Base-by-base conservation (phyloP, 2,888 invertebrate genomes). In the Zygothrica quintamaculata region DNA sequence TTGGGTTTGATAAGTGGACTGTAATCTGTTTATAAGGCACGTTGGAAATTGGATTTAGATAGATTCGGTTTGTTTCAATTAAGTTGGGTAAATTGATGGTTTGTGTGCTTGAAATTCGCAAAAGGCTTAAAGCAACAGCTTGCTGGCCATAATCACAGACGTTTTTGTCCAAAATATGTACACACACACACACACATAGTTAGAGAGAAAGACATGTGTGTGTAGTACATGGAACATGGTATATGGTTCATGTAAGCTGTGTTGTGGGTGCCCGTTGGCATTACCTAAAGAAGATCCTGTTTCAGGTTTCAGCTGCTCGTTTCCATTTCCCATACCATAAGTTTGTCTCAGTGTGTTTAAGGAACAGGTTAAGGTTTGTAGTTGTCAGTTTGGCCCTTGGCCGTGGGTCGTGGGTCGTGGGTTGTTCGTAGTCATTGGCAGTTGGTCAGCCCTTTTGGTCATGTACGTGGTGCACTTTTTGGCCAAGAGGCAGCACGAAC, bases 391-490 rank as follows among this genome's bases (percentile, higher is more conserved):
- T 26, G 50, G 13, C 29, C 29, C 9, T 29, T n/a, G 7, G 9
- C 2, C 9, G 29, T 29, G 4, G n/a, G 29, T n/a, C 7, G 29
- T 29, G 4, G 29, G 7, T n/a, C 7, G 29, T n/a, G 4, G 29
- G 9, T 51, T n/a, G 56, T 65, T 67, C 53, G 67, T 52, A 52
- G 64, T 62, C 64, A 57, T 57, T 48, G 57, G 51, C 58, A 59
- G 58, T 33, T 34, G 48, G 42, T 50, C 53, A 61, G 66, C 61
- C 73, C 66, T 73, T 75, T 69, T 52, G 57, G 58, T 40, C 48
- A 48, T 58, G 47, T 50, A 61, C 75, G 75, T 75, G 71, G 44
- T 75, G 75, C 71, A 70, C 56, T 69, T 59, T 55, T 74, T 65
- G 44, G 47, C 50, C 37, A 43, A 53, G 40, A 26, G 47, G 39